Evolutionary conservation across 2,113 vertebrate genomes (phyloP).

Genomic region (Melospiza melodia): DNA sequence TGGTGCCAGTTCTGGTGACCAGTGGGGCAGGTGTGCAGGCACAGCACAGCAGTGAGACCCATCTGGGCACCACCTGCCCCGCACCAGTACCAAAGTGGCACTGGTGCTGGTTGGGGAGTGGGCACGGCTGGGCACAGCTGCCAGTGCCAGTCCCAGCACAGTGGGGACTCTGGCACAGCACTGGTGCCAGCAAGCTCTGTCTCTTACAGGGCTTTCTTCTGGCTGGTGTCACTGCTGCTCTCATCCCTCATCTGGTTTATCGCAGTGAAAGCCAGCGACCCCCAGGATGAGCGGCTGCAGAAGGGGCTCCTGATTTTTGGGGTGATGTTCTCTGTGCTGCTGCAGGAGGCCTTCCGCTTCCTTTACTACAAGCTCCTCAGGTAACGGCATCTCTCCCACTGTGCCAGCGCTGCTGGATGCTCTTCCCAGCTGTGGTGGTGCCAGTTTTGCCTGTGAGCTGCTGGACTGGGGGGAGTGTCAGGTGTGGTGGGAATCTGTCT

Average conservation of each 20-base stretch:
- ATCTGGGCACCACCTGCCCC: background rate
- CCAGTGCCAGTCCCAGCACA: background rate
- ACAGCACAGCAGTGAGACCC: background rate
- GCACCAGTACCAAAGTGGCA: background rate
- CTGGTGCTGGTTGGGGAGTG: background rate
- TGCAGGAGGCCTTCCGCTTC: slow-evolving; percentile 80
- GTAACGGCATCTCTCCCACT: background rate
- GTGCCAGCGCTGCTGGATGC: accelerated
- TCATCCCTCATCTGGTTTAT: slow-evolving; percentile 82
- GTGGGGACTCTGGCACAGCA: background rate
- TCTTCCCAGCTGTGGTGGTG: accelerated
- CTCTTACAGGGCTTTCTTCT: slow-evolving; percentile 78
- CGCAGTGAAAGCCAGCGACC: slow-evolving; percentile 69
- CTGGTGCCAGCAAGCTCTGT: background rate
- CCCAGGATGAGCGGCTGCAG: slow-evolving; percentile 55
- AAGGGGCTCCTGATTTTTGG: slow-evolving; percentile 76
- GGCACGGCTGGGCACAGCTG: background rate
- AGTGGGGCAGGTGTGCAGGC: background rate
- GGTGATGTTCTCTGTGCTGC: slow-evolving; percentile 77
- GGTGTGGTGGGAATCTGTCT: background rate
- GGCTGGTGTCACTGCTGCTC: slow-evolving; percentile 78
- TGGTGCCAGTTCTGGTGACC: background rate
- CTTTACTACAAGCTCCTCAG: slow-evolving; percentile 81
- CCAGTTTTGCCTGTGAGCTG: background rate
- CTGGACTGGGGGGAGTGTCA: background rate